Conservation (phyloP, 2,797 vertebrate genomes). For the Ctenosaura bakeri region DNA sequence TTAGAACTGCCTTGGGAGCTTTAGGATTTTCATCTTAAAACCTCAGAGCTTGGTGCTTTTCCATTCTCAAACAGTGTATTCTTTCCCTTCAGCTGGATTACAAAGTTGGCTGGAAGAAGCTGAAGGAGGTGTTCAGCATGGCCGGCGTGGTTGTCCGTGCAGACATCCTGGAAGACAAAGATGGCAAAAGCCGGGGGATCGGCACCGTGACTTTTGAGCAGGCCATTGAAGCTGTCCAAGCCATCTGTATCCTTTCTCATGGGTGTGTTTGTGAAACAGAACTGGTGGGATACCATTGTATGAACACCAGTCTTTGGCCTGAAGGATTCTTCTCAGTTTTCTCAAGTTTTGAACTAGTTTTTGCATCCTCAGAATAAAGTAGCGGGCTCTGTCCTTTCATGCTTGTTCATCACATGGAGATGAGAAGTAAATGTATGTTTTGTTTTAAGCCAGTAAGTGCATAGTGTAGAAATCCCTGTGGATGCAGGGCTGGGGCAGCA, state of each 20-base stretch:
- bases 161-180: constrained; percentile 97
- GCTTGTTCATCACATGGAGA: no score
- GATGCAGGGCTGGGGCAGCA: neutral
- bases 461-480: neutral
- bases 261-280: neutral
- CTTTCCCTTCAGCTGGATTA: constrained; percentile 89
- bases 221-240: constrained; percentile 96
- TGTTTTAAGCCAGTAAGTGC: neutral
- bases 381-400: no score
- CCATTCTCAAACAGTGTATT: no score
- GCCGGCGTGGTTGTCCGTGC: constrained; percentile 92
- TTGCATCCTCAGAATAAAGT: no score
- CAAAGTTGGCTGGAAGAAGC: constrained; percentile 99
- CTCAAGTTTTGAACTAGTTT: no score
- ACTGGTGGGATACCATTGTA: neutral
- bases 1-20: no score
- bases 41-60: no score
- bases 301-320: no score
- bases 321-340: no score
- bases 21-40: no score
- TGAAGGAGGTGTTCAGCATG: constrained; percentile 98
- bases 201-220: constrained; percentile 97
- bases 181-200: constrained; percentile 96
- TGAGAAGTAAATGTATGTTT: no score
- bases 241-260: constrained; percentile 26